Conservation (phyloP, 2,797 vertebrate species). For the Hippoglossus hippoglossus region DNA sequence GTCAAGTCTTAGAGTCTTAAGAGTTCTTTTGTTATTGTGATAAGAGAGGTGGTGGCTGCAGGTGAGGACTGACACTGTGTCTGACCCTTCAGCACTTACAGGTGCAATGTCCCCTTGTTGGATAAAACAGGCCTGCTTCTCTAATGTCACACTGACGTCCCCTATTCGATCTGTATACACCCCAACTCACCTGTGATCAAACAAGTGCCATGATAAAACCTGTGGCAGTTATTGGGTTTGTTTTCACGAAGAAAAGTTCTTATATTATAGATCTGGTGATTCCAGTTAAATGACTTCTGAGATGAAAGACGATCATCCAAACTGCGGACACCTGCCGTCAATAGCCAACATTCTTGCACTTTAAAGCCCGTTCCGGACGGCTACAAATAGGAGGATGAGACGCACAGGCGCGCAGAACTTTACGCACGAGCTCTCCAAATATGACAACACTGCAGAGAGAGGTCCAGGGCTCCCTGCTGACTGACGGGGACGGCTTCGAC, state of each 20-base stretch:
- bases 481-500: constrained; percentile 66
- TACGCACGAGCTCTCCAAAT: background rate
- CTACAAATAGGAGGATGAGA: constrained; percentile 45
- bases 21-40: no score
- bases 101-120: background rate
- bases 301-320: constrained; percentile 21
- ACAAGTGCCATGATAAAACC: no score
- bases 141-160: background rate
- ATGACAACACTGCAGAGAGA: constrained; percentile 23
- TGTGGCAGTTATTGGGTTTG: no score
- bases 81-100: background rate
- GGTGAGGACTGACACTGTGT: background rate
- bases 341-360: constrained; percentile 36
- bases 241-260: no score
- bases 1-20: no score
- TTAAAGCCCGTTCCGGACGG: background rate
- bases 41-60: background rate
- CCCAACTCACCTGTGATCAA: no score
- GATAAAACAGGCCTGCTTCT: background rate
- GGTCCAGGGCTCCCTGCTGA: background rate
- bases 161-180: no score
- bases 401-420: background rate
- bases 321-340: constrained; percentile 17
- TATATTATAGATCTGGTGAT: no score
- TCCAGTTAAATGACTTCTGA: background rate